These are phyloP conservation scores for Ochropleura leucogaster DNA, from an alignment of 2,888 invertebrate species.

Conservation along the genomic window DNA sequence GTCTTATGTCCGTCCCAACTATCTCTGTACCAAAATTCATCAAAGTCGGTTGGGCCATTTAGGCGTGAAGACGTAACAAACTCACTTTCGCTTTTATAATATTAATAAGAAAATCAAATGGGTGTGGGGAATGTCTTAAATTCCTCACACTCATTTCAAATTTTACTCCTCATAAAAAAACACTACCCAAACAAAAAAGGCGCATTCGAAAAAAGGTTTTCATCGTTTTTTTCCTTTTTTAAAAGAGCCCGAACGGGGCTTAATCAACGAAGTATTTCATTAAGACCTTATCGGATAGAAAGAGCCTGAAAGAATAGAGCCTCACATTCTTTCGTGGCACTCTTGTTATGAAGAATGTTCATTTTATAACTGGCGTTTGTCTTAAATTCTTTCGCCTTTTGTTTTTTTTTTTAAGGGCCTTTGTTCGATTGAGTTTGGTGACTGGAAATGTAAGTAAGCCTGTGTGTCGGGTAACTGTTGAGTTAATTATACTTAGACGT, in stretches of 20 bases:
- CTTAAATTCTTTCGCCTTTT: constrained; percentile 76
- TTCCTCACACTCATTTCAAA: not conserved
- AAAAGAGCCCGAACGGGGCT: constrained; percentile 74
- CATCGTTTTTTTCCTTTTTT: constrained; percentile 67
- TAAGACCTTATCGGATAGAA: constrained; percentile 82
- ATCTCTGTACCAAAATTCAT: too few relatives aligned
- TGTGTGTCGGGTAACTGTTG: not conserved
- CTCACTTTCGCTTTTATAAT: too few relatives aligned
- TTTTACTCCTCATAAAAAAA: constrained; percentile 51
- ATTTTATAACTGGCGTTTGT: constrained; percentile 83
- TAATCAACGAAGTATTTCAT: constrained; percentile 90
- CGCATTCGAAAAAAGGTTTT: constrained; percentile 50
- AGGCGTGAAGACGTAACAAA: too few relatives aligned
- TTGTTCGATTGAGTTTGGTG: constrained; percentile 18
- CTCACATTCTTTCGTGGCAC: constrained; percentile 83
- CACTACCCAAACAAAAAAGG: constrained; percentile 26
- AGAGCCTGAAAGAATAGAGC: constrained; percentile 84
- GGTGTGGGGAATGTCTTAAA: not conserved
- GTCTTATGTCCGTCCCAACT: too few relatives aligned
- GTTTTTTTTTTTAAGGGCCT: constrained; percentile 58
- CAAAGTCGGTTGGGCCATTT: too few relatives aligned
- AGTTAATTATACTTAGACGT: not conserved
- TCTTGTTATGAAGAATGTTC: constrained; percentile 89
- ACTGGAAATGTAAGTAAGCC: not conserved
- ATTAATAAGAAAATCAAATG: too few relatives aligned